Base-by-base conservation (phyloP, 2,888 invertebrate genomes). In the Stenolophus ochropezus region DNA sequence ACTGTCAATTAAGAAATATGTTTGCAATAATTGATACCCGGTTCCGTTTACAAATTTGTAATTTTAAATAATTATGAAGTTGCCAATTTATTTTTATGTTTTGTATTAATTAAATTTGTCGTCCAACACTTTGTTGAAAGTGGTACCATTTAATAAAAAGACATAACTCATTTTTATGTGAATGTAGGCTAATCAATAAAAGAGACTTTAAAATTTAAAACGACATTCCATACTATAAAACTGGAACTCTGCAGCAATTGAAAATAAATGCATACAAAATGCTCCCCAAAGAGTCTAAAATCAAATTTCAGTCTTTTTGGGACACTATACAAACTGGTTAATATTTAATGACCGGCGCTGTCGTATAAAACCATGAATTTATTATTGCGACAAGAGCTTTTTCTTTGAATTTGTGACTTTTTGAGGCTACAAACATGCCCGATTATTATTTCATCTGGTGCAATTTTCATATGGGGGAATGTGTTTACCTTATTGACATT, bases 341-440 rank as follows among this genome's bases (percentile, higher is more conserved):
- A 69, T 69, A 69, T 69, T 69, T 69, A 69, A 69, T 69, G 14
- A 27, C 18, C 6, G 18, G 18, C 8, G 65, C 27, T 69, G 65
- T 69, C 65, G 16, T 20, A 69, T 69, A 33, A 69, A 69, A 69
- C 65, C 33, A 11, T 69, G 65, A 69, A 69, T 69, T 33, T 69
- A 69, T 33, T 69, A 69, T 33, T 33, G 16, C 33, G 18, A 2
- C 16, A 27, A 14, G 4, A 18, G 18, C 27, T 69, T 69, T 69
- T 69, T n/a, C 65, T 33, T 6, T 5, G 65, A 69, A 69, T 69
- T 33, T 69, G 65, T 33, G 33, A 69, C 33, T 69, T 27, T 69
- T 33, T 21, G 18, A 8, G 18, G 20, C 33, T 8, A 33, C 65
- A 69, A 69, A 69, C 33, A 69, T 27, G 65, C 33, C 65, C 0